Evolutionary conservation across 2,113 vertebrate species (phyloP).

Genomic region (Melanerpes aurifrons): DNA sequence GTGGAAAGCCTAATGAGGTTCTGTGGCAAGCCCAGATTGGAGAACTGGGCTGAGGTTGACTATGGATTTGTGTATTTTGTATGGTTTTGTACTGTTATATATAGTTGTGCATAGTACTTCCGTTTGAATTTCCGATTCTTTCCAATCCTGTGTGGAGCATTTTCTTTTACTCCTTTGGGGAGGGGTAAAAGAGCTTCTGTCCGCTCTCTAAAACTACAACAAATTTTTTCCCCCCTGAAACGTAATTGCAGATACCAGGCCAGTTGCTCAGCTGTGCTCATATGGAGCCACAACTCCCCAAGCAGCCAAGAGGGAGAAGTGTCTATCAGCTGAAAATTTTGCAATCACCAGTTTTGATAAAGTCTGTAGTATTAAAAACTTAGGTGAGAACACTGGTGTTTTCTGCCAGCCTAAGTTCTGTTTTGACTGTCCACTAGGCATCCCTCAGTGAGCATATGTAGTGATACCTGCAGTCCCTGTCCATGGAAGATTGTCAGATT

Average conservation of each 20-base stretch:
- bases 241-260: neutral
- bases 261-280: neutral
- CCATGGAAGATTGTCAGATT: constrained; percentile 4
- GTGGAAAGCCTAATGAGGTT: too few species aligned
- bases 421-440: neutral
- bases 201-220: too few species aligned
- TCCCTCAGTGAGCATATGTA: neutral
- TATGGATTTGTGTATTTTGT: too few species aligned
- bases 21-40: too few species aligned
- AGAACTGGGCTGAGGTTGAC: too few species aligned
- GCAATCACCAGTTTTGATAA: neutral
- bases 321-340: neutral
- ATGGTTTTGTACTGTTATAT: too few species aligned
- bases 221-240: neutral
- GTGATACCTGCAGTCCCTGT: constrained; percentile 4
- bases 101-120: too few species aligned
- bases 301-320: neutral
- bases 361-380: neutral
- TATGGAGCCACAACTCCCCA: neutral
- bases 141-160: too few species aligned
- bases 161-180: too few species aligned
- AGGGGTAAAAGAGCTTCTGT: too few species aligned
- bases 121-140: too few species aligned
- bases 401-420: neutral
- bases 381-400: neutral